These are phyloP conservation scores for Melinaea menophilus DNA, from an alignment of 2,888 invertebrate species.

Conservation along the genomic window DNA sequence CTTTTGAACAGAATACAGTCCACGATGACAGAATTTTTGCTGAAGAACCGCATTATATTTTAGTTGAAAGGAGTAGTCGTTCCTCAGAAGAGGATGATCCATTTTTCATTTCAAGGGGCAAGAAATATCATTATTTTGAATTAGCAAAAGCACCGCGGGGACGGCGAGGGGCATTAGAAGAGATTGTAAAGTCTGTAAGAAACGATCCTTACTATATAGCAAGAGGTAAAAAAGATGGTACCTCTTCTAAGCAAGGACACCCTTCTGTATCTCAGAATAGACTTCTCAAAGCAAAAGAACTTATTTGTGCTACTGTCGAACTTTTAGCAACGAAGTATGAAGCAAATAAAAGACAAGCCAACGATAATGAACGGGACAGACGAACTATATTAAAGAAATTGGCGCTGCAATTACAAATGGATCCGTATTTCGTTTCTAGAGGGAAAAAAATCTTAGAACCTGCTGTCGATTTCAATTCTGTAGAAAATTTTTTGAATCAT, in stretches of 20 bases:
- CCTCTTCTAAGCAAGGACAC: slow-evolving; percentile 38
- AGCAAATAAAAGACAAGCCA: slow-evolving; percentile 49
- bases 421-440: slow-evolving; percentile 69
- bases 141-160: slow-evolving; percentile 51
- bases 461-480: slow-evolving; percentile 36
- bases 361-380: slow-evolving; percentile 60
- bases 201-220: slow-evolving; percentile 75
- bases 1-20: slow-evolving; percentile 49
- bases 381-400: slow-evolving; percentile 63
- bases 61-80: slow-evolving; percentile 68
- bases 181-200: slow-evolving; percentile 67
- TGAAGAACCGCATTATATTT: slow-evolving; percentile 75
- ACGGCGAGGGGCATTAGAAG: slow-evolving; percentile 64
- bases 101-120: slow-evolving; percentile 62
- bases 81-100: slow-evolving; percentile 66
- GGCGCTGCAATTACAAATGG: slow-evolving; percentile 63
- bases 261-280: slow-evolving; percentile 39
- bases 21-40: slow-evolving; percentile 67
- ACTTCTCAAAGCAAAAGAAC: slow-evolving; percentile 52
- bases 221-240: slow-evolving; percentile 67
- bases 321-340: slow-evolving; percentile 43
- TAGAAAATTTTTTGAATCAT: slow-evolving; percentile 55
- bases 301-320: slow-evolving; percentile 61
- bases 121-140: slow-evolving; percentile 49
- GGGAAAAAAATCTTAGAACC: slow-evolving; percentile 56